Base-by-base conservation (phyloP, 2,888 invertebrate genomes). In the Cheilosia vulpina region DNA sequence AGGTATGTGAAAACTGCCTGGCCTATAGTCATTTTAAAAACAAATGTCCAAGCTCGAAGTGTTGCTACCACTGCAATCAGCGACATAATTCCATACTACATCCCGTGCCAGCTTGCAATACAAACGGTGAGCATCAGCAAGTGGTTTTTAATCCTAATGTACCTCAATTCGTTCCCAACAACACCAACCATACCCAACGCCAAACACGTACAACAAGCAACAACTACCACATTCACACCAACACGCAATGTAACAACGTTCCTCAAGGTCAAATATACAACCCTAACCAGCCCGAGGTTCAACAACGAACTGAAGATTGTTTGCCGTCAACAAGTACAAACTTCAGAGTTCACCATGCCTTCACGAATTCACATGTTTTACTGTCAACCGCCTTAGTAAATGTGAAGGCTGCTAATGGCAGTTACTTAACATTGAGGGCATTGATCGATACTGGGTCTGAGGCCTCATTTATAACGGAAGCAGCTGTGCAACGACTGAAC, bases 31-130 rank as follows among this genome's bases (percentile, higher is more conserved):
- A 52, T 41, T 34, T 19, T 2, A 66, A 27, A 7, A 21, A 52
- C 5, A 27, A 31, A 15, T 66, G 66, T 19, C 66, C 38, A 7
- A 66, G 66, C 13, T 47, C 27, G 1, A 52, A 27, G 19, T 31
- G 17, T 13, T 66, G 66, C 21, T 66, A 66, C 7, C 5, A 31
- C 31, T 31, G 31, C 6, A 31, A 31, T 7, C 31, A 31, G 31
- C 31, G 31, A 1, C 31, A 31, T 7, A 31, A 31, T 7, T 7
- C 31, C 7, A 7, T 31, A 7, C 7, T 31, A 6, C 31, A 34
- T 34, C 31, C 31, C 31, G 7, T 34, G 2, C 7, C 7, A 34
- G 21, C 21, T 21, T 21, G 21, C 31, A 34, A 9, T 1, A 34
- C 31, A 31, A 24, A 21, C 21, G 21, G 21, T 21, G 21, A 21